phyloP scores from a whole-genome alignment of 1,140 invertebrate species.

The Spodoptera litura region DNA sequence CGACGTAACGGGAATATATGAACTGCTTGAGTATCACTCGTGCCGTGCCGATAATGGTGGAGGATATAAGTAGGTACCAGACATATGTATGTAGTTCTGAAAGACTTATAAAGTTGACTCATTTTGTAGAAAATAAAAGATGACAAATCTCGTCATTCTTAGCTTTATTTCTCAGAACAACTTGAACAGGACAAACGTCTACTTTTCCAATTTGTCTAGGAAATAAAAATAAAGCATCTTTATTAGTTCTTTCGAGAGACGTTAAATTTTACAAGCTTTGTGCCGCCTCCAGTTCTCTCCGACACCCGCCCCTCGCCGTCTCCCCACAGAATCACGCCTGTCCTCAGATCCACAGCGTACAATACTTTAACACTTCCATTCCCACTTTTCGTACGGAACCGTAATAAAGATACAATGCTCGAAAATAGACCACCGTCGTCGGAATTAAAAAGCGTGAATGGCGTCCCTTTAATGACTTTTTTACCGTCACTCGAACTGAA shows the following conservation, averaged over 20 bases:
- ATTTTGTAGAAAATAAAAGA: no score
- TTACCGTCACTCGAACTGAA: slow-evolving; percentile 61
- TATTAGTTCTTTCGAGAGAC: slow-evolving; percentile 26
- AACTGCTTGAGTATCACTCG: neutral
- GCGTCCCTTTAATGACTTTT: slow-evolving; percentile 60
- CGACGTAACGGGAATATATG: slow-evolving; percentile 23
- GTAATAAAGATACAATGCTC: slow-evolving; percentile 43
- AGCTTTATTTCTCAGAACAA: no score
- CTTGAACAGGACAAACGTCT: neutral
- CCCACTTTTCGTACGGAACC: slow-evolving; percentile 28
- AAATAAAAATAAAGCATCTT: slow-evolving; percentile 7
- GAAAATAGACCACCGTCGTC: slow-evolving; percentile 51
- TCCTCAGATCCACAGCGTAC: slow-evolving; percentile 5
- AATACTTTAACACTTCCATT: slow-evolving; percentile 37
- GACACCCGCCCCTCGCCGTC: neutral
- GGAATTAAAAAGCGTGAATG: slow-evolving; percentile 60
- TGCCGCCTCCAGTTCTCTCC: neutral
- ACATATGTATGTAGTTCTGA: no score
- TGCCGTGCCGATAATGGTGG: no score
- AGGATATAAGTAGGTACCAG: neutral
- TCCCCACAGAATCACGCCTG: slow-evolving; percentile 4
- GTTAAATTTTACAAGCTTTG: slow-evolving; percentile 29
- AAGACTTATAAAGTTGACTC: no score
- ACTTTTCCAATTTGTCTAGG: neutral
- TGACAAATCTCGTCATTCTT: no score